Evolutionary conservation across 2,797 vertebrate genomes (phyloP), one percentile per base, ranked within the genome.

Genomic region (Xiphorhynchus erythropygius): DNA sequence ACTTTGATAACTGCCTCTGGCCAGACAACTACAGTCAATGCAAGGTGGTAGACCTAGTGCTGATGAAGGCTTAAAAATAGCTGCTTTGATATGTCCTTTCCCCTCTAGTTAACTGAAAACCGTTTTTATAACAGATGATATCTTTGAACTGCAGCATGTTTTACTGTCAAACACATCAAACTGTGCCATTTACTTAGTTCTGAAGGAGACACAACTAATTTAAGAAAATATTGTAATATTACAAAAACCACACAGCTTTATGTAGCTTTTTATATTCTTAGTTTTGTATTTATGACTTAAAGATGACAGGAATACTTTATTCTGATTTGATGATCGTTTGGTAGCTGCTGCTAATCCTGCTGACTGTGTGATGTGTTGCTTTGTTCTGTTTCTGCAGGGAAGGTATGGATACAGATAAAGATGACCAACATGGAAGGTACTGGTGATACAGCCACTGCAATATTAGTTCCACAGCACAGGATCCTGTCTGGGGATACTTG

Each of bases 381-480:
- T 95, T 87, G 77, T 96, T 95, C 89, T 95, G 83, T 94, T 96
- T 96, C 97, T 97, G 84, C 95, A 99, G 99, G 75, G 99, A 99
- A 96, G 97, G 98, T 96, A 99, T 99, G 99, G 99, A 99, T 96
- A 99, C 98, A 91, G 99, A 99, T 97, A 99, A 99, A 97, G 99
- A 99, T 79, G 99, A 99, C 97, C 97, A 98, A 37, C 98, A 99
- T 56, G 99, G 99, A 96, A 98, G 99, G 99, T 99, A 99, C 98
- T 97, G 32, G 56, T 91, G 87, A 85, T 84, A 83, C 47, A 71
- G 37, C 78, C 92, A 68, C 70, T 95, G 37, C 60, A 91, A 46
- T 75, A 64, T 92, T 85, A 68, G 18, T 84, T 87, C 59, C 33
- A 23, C 60, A 39, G 42, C 21, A 7, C 62, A 86, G 73, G 68